Evolutionary conservation across 1,140 invertebrate genomes (phyloP).

Genomic region (Drosophila pseudoobscura): DNA sequence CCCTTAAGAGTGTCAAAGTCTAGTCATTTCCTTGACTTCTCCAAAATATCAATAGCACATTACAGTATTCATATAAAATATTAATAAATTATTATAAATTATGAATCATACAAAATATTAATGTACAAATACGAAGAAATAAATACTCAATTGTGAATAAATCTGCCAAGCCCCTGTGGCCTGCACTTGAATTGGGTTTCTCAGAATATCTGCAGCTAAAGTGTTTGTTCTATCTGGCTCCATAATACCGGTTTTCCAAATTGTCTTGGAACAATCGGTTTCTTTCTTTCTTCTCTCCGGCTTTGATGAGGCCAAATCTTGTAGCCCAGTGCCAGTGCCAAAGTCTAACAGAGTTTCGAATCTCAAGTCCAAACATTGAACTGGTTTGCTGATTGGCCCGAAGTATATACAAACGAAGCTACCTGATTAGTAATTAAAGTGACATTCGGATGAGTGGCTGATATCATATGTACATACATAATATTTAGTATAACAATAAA

Average conservation of each 20-base stretch:
- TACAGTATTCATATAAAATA: too few relatives aligned
- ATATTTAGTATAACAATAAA: too few relatives aligned
- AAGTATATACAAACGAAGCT: conserved; percentile 4
- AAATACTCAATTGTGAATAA: not conserved
- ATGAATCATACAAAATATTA: too few relatives aligned
- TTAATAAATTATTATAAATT: too few relatives aligned
- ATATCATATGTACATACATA: conserved; percentile 12
- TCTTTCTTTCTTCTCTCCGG: conserved; percentile 1
- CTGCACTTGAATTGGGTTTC: not conserved
- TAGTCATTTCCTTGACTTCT: too few relatives aligned
- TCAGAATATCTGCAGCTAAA: conserved; percentile 7
- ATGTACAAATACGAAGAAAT: too few relatives aligned
- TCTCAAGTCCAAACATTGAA: conserved; percentile 34
- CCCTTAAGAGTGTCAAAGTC: too few relatives aligned
- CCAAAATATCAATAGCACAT: too few relatives aligned
- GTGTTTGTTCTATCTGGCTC: not conserved
- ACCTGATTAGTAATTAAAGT: conserved; percentile 30
- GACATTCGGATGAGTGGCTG: conserved; percentile 3
- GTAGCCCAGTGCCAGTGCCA: conserved; percentile 34
- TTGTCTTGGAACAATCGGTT: not conserved
- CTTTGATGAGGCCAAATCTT: conserved; percentile 17
- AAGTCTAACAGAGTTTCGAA: conserved; percentile 27
- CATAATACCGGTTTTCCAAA: conserved; percentile 22
- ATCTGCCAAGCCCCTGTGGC: not conserved
- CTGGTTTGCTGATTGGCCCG: conserved; percentile 32